These are phyloP conservation scores for Luehdorfia chinensis DNA, from an alignment of 1,140 invertebrate genomes.

Conservation along the genomic window DNA sequence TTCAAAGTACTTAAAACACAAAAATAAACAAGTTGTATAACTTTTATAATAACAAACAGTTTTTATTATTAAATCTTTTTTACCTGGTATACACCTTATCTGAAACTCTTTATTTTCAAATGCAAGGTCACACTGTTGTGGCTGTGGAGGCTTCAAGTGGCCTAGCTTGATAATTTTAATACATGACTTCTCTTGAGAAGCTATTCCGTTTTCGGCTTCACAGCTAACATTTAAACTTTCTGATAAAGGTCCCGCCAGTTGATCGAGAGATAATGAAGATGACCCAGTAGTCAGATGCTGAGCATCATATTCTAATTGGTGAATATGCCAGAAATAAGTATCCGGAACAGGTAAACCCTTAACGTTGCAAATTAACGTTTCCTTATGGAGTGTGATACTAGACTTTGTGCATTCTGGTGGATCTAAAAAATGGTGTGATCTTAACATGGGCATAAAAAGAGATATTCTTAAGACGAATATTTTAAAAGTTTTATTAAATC, in stretches of 20 bases:
- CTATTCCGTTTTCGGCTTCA: slow-evolving; percentile 58
- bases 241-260: slow-evolving; percentile 51
- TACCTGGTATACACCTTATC: slow-evolving; percentile 66
- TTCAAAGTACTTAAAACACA: too few species aligned
- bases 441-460: too few species aligned
- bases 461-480: slow-evolving; percentile 15
- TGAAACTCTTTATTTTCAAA: slow-evolving; percentile 63
- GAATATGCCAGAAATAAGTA: slow-evolving; percentile 66
- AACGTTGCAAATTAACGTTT: slow-evolving; percentile 58
- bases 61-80: too few species aligned
- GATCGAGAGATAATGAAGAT: slow-evolving; percentile 43
- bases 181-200: slow-evolving; percentile 55
- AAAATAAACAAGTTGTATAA: too few species aligned
- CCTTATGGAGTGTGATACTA: slow-evolving; percentile 50
- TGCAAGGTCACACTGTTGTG: slow-evolving; percentile 58
- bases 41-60: too few species aligned
- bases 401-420: slow-evolving; percentile 54
- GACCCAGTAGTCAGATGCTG: slow-evolving; percentile 64
- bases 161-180: slow-evolving; percentile 49
- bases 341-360: slow-evolving; percentile 48
- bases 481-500: too few species aligned
- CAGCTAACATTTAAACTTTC: slow-evolving; percentile 47
- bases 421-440: slow-evolving; percentile 50
- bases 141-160: slow-evolving; percentile 51
- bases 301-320: slow-evolving; percentile 37